A percentile compares a stretch with the other conserved stretches of the same genome.
phyloP scores from a whole-genome alignment of 2,797 vertebrate genomes.

The Xyrichtys novacula region DNA sequence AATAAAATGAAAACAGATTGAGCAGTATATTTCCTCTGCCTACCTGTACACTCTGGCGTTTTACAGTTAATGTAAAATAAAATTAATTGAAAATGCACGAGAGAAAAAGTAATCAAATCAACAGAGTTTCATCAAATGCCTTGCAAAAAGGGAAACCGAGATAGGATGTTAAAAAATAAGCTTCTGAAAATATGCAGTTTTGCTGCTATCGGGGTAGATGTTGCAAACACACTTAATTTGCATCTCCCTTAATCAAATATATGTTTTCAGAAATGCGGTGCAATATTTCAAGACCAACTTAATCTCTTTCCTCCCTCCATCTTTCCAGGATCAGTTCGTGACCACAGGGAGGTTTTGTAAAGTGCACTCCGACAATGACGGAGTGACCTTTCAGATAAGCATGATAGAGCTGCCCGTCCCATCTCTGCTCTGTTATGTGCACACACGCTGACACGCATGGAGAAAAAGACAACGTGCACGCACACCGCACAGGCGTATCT shows the following conservation, averaged over 20 bases:
- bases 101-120: not conserved
- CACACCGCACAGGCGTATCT: constrained; percentile 64
- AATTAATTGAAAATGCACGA: not conserved
- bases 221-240: constrained; percentile 5
- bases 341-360: constrained; percentile 65
- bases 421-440: constrained; percentile 29
- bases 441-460: constrained; percentile 21
- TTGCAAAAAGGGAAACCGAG: not conserved
- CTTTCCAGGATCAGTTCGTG: constrained; percentile 62
- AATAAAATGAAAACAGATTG: not conserved
- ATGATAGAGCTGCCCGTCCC: constrained; percentile 74
- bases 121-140: not conserved
- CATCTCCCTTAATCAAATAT: not conserved
- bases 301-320: constrained; percentile 31
- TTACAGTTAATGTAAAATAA: not conserved
- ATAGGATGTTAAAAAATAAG: not conserved
- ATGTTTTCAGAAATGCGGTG: not conserved
- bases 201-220: not conserved
- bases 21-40: not conserved
- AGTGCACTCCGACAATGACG: constrained; percentile 75
- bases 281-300: constrained; percentile 11
- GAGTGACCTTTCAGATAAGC: constrained; percentile 83
- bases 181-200: not conserved
- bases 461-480: constrained; percentile 17
- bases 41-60: not conserved